Percentiles rank a stretch among this genome's conserved stretches.
Conservation (phyloP, 2,888 invertebrate species). For the Caenorhabditis macrosperma region DNA sequence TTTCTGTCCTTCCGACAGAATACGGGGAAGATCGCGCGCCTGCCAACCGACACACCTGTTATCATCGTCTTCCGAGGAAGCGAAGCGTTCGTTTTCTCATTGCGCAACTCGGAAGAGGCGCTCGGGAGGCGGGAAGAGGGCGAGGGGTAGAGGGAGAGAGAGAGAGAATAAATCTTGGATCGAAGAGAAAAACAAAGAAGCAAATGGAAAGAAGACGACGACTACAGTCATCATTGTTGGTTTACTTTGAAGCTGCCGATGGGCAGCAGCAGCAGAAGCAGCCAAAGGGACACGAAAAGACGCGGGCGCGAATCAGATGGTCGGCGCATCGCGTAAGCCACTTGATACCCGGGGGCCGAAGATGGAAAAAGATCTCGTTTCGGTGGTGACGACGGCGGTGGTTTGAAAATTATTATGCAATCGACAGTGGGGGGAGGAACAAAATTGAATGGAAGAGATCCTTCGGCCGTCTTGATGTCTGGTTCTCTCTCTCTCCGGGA, state of each 20-base stretch:
- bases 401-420: conserved; percentile 58
- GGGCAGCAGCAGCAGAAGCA: conserved; percentile 3
- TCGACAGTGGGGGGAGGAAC: conserved; percentile 50
- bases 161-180: conserved; percentile 14
- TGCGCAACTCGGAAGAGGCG: conserved; percentile 29
- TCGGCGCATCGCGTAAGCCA: conserved; percentile 51
- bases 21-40: conserved; percentile 24
- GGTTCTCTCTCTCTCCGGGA: conserved; percentile 37
- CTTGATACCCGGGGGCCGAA: conserved; percentile 47
- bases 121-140: no score
- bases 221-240: conserved; percentile 31
- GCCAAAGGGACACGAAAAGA: conserved; percentile 13
- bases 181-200: conserved; percentile 6
- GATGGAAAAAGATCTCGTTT: conserved; percentile 56
- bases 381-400: conserved; percentile 39
- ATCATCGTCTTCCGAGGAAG: conserved; percentile 35
- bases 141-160: not conserved
- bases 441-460: conserved; percentile 43
- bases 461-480: conserved; percentile 36
- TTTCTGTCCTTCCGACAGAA: conserved; percentile 17
- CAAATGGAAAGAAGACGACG: conserved; percentile 1
- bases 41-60: conserved; percentile 44
- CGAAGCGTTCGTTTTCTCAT: conserved; percentile 24
- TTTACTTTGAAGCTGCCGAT: conserved; percentile 47
- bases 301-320: conserved; percentile 50